Evolutionary conservation across 2,888 invertebrate species (phyloP).

Genomic region (Calameuta idolon): DNA sequence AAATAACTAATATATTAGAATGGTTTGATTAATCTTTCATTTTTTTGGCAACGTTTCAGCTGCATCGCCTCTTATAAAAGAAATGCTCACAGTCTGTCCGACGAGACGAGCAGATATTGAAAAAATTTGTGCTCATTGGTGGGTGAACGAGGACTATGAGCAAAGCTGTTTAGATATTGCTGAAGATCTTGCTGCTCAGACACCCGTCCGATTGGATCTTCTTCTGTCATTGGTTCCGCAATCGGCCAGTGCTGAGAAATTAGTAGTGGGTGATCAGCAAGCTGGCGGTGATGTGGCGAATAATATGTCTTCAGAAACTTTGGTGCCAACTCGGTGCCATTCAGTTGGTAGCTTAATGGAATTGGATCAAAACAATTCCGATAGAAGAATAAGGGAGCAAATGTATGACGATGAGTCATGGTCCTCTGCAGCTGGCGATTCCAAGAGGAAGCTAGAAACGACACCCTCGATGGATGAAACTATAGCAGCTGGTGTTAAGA

Average conservation of each 20-base stretch:
- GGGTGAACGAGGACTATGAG: constrained; percentile 91
- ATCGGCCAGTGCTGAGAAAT: constrained; percentile 77
- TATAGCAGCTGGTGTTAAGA: constrained; percentile 62
- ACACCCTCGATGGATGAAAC: constrained; percentile 79
- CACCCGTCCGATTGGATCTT: constrained; percentile 89
- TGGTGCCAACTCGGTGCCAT: constrained; percentile 70
- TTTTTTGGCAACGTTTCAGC: constrained; percentile 70
- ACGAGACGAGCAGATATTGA: constrained; percentile 90
- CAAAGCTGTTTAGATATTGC: constrained; percentile 87
- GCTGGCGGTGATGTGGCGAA: constrained; percentile 49
- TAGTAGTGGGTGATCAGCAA: constrained; percentile 73
- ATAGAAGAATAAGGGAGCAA: constrained; percentile 79
- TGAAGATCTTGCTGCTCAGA: constrained; percentile 89
- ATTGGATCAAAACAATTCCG: constrained; percentile 76
- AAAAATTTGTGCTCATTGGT: constrained; percentile 96
- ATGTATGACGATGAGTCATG: constrained; percentile 74
- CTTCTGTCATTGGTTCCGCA: constrained; percentile 86
- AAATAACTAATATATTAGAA: not conserved
- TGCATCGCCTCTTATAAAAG: constrained; percentile 93
- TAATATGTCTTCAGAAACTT: constrained; percentile 56
- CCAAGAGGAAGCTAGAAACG: constrained; percentile 81
- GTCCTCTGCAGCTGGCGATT: constrained; percentile 66
- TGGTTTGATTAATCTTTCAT: constrained; percentile 12
- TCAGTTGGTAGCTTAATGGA: constrained; percentile 83
- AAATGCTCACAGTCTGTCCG: constrained; percentile 94